phyloP scores from a whole-genome alignment of 37 sponge, comb jelly and placozoan species.

The Hexactinellida sp. region DNA sequence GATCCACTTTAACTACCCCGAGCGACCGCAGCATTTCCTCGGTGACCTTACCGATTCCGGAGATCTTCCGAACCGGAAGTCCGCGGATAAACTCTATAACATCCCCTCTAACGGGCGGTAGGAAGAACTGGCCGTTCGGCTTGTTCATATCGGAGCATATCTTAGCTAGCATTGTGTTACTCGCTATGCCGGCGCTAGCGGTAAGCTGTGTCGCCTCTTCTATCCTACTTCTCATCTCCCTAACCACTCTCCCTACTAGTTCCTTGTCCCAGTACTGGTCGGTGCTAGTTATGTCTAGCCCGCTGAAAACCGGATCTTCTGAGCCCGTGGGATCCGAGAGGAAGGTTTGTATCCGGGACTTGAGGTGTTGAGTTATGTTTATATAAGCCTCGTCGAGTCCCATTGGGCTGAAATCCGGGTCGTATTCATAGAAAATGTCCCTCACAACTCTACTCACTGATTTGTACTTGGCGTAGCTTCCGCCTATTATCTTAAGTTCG shows the following conservation, averaged over 20 bases:
- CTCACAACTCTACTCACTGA: constrained; percentile 46
- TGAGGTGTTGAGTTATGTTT: constrained; percentile 50
- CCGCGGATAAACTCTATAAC: constrained; percentile 56
- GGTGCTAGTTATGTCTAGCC: not conserved
- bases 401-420: constrained; percentile 56
- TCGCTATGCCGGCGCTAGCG: constrained; percentile 93
- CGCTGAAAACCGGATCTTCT: not conserved
- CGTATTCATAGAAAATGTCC: constrained; percentile 51
- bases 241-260: constrained; percentile 30
- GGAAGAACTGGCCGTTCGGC: constrained; percentile 78
- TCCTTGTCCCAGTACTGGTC: not conserved
- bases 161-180: constrained; percentile 80
- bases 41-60: constrained; percentile 87
- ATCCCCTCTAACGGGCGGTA: constrained; percentile 47
- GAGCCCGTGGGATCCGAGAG: not conserved
- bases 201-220: constrained; percentile 49
- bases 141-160: constrained; percentile 89
- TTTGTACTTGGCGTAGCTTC: constrained; percentile 60
- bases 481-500: constrained; percentile 55
- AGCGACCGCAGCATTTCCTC: constrained; percentile 73
- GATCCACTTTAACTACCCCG: constrained; percentile 39
- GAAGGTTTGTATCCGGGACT: not conserved
- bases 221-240: constrained; percentile 54
- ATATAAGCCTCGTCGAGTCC: constrained; percentile 78
- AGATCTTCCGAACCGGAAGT: constrained; percentile 79